These are phyloP conservation scores for Sebastes kiyomatsui DNA, from an alignment of 2,797 vertebrate genomes.

Conservation along the genomic window DNA sequence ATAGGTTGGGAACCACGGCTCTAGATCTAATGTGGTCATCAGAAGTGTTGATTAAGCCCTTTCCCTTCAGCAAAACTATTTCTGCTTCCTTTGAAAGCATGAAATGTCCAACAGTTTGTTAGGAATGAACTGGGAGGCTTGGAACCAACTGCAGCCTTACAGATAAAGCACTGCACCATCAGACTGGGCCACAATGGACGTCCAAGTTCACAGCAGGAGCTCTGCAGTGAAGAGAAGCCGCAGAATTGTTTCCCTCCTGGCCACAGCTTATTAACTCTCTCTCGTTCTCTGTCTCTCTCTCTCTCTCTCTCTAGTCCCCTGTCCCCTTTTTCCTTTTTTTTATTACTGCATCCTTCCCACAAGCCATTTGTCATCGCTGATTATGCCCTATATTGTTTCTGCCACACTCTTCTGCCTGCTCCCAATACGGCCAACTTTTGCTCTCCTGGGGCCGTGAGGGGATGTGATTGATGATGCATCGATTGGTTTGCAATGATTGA, in stretches of 20 bases:
- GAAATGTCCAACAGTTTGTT: conserved; percentile 19
- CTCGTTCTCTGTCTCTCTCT: not conserved
- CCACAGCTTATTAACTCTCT: conserved; percentile 49
- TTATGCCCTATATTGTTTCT: conserved; percentile 33
- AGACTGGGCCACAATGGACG: conserved; percentile 36
- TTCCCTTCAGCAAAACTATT: not conserved
- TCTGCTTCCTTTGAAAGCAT: not conserved
- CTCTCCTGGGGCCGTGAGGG: not conserved
- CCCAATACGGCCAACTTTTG: not conserved
- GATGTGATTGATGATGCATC: not conserved
- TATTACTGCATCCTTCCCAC: conserved; percentile 42
- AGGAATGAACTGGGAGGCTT: not conserved
- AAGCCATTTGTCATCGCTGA: conserved; percentile 69
- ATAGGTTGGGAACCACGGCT: no score
- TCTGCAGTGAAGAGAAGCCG: conserved; percentile 50
- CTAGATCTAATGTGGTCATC: not conserved
- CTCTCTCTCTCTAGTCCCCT: not conserved
- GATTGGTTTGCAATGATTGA: not conserved
- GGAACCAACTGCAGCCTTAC: conserved; percentile 32
- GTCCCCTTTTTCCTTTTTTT: conserved; percentile 1
- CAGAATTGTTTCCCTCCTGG: conserved; percentile 51
- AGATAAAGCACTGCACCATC: conserved; percentile 55
- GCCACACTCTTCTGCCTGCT: not conserved
- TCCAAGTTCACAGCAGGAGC: conserved; percentile 54
- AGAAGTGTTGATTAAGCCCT: not conserved